These are phyloP conservation scores for Tachypleus tridentatus DNA, from an alignment of 1,140 invertebrate genomes.

Conservation along the genomic window DNA sequence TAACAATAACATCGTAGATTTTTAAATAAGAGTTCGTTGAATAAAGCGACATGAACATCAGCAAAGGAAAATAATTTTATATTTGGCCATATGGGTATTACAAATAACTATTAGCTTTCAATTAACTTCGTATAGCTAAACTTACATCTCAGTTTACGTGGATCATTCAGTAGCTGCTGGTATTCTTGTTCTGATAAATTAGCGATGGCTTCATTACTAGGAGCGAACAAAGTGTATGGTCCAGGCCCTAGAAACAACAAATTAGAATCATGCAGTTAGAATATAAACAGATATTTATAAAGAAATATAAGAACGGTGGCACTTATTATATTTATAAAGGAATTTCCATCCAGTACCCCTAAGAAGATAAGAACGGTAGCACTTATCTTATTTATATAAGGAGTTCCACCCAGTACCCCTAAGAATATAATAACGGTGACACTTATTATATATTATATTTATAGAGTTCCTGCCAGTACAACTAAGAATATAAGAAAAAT, in stretches of 20 bases:
- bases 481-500: too few species aligned
- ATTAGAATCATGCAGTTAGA: neutral
- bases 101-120: neutral
- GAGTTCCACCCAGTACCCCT: neutral
- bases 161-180: slow-evolving; percentile 8
- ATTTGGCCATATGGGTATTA: too few species aligned
- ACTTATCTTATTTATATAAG: neutral
- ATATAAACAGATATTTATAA: too few species aligned
- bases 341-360: neutral
- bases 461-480: too few species aligned
- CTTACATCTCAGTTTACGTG: slow-evolving; percentile 13
- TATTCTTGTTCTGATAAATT: slow-evolving; percentile 20
- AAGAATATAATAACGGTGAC: slow-evolving; percentile 5
- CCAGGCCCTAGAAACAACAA: slow-evolving; percentile 19
- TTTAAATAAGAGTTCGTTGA: too few species aligned
- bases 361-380: slow-evolving; percentile 3
- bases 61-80: too few species aligned
- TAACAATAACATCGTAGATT: too few species aligned
- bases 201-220: slow-evolving; percentile 30
- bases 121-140: neutral
- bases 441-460: too few species aligned
- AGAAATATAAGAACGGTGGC: too few species aligned
- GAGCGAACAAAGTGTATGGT: slow-evolving; percentile 31
- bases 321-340: neutral
- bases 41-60: too few species aligned